Evolutionary conservation across 92 coral and sea anemone species (phyloP), one percentile per base, ranked within the genome.

Genomic region (Zoanthus sociatus): DNA sequence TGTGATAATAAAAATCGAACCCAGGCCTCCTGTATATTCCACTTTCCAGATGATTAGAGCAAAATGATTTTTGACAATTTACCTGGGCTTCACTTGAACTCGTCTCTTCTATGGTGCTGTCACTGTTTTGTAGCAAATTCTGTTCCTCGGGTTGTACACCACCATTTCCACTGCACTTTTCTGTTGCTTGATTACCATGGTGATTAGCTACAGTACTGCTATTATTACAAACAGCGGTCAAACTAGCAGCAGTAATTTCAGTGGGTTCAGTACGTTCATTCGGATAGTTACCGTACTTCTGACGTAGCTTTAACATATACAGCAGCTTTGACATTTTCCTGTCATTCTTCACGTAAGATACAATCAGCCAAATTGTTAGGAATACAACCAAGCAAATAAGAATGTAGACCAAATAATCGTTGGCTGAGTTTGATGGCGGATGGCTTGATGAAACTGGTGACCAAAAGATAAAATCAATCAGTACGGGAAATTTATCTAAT

Each of bases 241-340:
- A 13, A 69, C 17, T 10, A 12, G 32, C 37, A 8, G 56, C 51
- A 8, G 85, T 81, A 13, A 17, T n/a, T 37, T 81, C 85, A 5
- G 63, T 66, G 2, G 85, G 60, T 46, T 81, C 84, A 3, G 50
- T 79, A 17, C 63, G 42, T 0, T 79, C 85, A 17, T 12, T 70
- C 3, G 21, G 20, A 17, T 45, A 47, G 2, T 14, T 9, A 32
- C 15, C 42, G 64, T 13, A 14, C 63, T 21, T 70, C 37, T 44
- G 55, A 61, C 85, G 85, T 37, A 44, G 46, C 32, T 73, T 21
- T 10, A 81, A 31, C 20, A 66, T 16, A 3, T n/a, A 5, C 21
- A 37, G 55, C 44, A 81, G 18, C 13, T 66, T 21, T 0, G 42
- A 32, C 16, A 18, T 81, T n/a, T 81, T 54, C 0, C 33, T 55